These are phyloP conservation scores for Phorcus lineatus DNA, from an alignment of 2,888 invertebrate species.

Conservation along the genomic window DNA sequence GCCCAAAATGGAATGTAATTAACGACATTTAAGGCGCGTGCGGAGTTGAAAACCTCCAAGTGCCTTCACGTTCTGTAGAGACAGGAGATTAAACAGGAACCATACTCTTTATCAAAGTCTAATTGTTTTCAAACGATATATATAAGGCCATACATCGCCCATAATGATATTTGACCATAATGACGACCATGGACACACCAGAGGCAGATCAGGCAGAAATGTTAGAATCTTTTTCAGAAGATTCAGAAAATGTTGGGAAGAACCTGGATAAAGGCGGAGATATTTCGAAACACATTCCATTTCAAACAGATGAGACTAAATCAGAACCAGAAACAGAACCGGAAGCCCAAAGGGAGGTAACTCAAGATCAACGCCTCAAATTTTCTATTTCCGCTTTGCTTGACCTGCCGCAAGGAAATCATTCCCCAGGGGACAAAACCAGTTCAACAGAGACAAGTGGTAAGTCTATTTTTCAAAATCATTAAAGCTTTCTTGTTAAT, in stretches of 20 bases:
- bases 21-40: conserved; percentile 1
- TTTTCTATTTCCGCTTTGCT: conserved; percentile 44
- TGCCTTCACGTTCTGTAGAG: neutral
- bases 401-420: conserved; percentile 22
- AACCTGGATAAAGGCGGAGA: conserved; percentile 70
- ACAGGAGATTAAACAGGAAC: conserved; percentile 15
- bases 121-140: conserved; percentile 13
- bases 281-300: conserved; percentile 76
- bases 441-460: neutral
- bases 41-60: neutral
- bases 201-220: too few species aligned
- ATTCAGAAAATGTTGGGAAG: conserved; percentile 50
- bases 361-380: conserved; percentile 27
- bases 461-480: neutral
- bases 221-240: too few species aligned
- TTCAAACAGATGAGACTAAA: conserved; percentile 78
- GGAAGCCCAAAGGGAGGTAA: conserved; percentile 29
- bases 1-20: neutral
- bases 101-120: neutral
- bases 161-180: neutral
- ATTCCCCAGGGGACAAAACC: neutral
- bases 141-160: neutral
- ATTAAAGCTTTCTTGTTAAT: too few species aligned
- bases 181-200: too few species aligned
- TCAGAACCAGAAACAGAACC: conserved; percentile 76